Base-by-base conservation (phyloP, 1,140 invertebrate species). In the Pantala flavescens region DNA sequence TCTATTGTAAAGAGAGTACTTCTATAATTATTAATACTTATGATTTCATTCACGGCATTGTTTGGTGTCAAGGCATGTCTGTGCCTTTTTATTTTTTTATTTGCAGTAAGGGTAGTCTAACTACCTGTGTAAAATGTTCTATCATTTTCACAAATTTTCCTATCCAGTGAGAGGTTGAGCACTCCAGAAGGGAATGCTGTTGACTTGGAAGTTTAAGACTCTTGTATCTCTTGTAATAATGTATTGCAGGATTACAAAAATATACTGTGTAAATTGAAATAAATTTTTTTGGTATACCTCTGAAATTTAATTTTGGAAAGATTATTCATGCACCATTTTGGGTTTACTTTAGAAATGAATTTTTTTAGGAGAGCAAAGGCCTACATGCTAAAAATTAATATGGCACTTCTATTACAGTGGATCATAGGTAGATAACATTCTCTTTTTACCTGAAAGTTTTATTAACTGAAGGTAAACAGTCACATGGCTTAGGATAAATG, bases 1-100 rank as follows among this genome's bases (percentile, higher is more conserved):
- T 63, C 49, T 21, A 63, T 63, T 63, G 49, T 63, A 63, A 19
- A 63, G n/a, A 63, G 49, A 63, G n/a, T 63, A 63, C 49, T 63
- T 63, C n/a, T 19, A 63, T 63, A 14, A 63, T 63, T 19, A 63
- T 63, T 19, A 63, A 16, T 63, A 21, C n/a, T 63, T 63, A 63
- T 63, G 14, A 63, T 63, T 63, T 63, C 49, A 63, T 19, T 63
- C 28, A 9, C 9, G 28, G 49, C 14, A 63, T 63, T 16, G 49
- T 63, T 63, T 63, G 14, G 49, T 63, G 49, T 63, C n/a, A 19
- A 63, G 49, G 49, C 49, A 63, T 63, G 49, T 12, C n/a, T 7
- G 49, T 63, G 49, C 49, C 49, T 63, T 63, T 16, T 63, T 63
- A 63, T 63, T 16, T 63, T 63, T 36, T 36, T 36, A 36, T 36